phyloP scores from a whole-genome alignment of 1,140 invertebrate genomes.

The Bathynomus jamesi region DNA sequence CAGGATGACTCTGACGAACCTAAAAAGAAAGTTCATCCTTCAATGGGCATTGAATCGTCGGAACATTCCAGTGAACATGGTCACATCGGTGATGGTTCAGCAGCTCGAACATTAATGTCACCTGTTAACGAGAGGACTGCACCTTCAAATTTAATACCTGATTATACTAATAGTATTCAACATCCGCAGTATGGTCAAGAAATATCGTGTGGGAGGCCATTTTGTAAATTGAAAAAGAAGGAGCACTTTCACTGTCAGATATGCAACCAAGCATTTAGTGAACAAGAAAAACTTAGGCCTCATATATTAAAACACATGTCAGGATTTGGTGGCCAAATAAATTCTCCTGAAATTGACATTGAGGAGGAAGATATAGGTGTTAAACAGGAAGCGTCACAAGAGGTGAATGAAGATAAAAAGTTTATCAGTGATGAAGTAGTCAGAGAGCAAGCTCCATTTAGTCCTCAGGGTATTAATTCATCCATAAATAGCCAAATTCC shows the following conservation, averaged over 20 bases:
- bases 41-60: conserved; percentile 18
- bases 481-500: conserved; percentile 2
- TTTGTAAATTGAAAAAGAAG: conserved; percentile 75
- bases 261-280: conserved; percentile 74
- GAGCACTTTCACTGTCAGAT: conserved; percentile 77
- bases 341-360: conserved; percentile 15
- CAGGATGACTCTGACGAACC: conserved; percentile 4
- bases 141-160: conserved; percentile 35
- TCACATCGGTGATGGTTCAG: conserved; percentile 21
- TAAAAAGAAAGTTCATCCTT: conserved; percentile 11
- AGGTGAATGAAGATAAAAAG: background rate
- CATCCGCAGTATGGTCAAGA: conserved; percentile 46
- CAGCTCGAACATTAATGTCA: conserved; percentile 43
- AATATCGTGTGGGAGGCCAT: conserved; percentile 66
- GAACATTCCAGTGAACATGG: conserved; percentile 28
- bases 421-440: background rate
- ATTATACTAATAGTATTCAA: conserved; percentile 40
- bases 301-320: conserved; percentile 60
- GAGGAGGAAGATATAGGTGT: conserved; percentile 2
- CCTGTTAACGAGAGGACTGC: conserved; percentile 24
- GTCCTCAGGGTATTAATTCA: conserved; percentile 15
- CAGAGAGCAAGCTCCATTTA: conserved; percentile 11
- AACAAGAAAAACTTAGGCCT: conserved; percentile 56
- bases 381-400: background rate
- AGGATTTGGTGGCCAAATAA: conserved; percentile 10